Conservation (phyloP, 2,113 vertebrate species). For the Nyctibius bracteatus region DNA sequence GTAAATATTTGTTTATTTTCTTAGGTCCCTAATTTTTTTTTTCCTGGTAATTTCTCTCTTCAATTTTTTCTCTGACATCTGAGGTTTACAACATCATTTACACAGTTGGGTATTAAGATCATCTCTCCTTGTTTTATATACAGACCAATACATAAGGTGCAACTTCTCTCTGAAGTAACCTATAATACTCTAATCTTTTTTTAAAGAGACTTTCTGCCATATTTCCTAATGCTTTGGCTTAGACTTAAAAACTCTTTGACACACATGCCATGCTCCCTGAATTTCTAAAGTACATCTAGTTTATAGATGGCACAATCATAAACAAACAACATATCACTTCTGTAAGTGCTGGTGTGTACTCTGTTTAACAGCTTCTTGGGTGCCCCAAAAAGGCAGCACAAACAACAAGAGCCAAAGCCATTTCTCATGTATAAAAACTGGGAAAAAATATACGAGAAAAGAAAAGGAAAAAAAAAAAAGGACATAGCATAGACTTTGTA, state of each 20-base stretch:
- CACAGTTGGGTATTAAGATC: not conserved
- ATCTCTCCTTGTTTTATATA: not conserved
- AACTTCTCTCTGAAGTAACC: not conserved
- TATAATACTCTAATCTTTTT: not conserved
- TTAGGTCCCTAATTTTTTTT: not conserved
- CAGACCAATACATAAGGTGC: not conserved
- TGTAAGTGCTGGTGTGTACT: not conserved
- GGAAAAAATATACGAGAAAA: not conserved
- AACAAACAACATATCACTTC: not conserved
- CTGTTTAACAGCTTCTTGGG: not conserved
- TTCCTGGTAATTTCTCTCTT: not conserved
- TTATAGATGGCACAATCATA: not conserved
- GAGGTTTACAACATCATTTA: not conserved
- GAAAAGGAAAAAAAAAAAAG: not conserved
- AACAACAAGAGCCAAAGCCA: not conserved
- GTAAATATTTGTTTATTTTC: not conserved
- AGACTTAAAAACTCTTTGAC: not conserved
- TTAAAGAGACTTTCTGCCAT: not conserved
- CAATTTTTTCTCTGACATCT: not conserved
- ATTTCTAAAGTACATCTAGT: not conserved
- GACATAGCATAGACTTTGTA: not conserved
- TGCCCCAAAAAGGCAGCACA: not conserved
- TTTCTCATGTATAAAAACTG: not conserved
- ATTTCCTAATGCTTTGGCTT: not conserved
- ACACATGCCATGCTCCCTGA: not conserved